phyloP scores from a whole-genome alignment of 2,797 vertebrate genomes.

The Myotis myotis region DNA sequence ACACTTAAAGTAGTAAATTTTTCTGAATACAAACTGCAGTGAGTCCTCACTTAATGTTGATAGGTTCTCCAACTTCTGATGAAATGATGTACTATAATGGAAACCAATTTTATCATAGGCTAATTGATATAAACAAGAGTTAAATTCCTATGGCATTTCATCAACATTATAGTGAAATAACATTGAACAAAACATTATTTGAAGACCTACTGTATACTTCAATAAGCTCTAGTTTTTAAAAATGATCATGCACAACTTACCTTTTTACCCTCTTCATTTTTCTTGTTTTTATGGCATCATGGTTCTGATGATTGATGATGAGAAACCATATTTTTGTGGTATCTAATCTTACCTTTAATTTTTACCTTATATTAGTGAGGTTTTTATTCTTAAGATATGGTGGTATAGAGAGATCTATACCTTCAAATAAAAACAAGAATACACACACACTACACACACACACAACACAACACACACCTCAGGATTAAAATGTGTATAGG shows the following conservation, averaged over 20 bases:
- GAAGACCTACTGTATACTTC: background rate
- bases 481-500: background rate
- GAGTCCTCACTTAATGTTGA: background rate
- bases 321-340: background rate
- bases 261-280: constrained; percentile 26
- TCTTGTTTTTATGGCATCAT: constrained; percentile 42
- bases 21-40: background rate
- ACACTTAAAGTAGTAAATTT: background rate
- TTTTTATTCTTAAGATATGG: constrained; percentile 48
- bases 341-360: constrained; percentile 37
- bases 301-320: constrained; percentile 28
- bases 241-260: constrained; percentile 30
- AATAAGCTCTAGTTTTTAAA: background rate
- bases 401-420: background rate
- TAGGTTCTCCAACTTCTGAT: background rate
- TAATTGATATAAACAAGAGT: background rate
- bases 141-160: background rate
- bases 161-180: background rate
- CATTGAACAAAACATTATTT: background rate
- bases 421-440: constrained; percentile 30
- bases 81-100: background rate
- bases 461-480: background rate
- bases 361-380: constrained; percentile 33
- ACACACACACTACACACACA: background rate
- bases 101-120: background rate